Evolutionary conservation across 2,113 vertebrate species (phyloP).

Genomic region (human (Homo sapiens)): DNA sequence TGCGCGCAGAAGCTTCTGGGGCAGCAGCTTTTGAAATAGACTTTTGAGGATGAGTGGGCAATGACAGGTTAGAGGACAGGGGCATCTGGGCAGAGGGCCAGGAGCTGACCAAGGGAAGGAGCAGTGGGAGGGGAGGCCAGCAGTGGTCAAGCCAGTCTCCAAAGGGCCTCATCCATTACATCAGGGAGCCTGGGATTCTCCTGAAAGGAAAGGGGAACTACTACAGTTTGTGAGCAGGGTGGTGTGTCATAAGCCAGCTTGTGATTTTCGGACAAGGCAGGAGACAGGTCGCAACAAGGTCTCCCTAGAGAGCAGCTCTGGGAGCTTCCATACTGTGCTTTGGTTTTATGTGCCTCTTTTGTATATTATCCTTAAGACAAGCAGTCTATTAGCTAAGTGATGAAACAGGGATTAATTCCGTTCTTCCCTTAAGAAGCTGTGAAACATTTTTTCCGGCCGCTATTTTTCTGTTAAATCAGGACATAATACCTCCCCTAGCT

Average conservation of each 20-base stretch:
- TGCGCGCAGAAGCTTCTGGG: background rate
- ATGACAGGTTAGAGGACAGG: background rate
- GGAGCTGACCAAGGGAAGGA: background rate
- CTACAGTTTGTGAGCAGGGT: background rate
- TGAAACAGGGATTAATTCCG: background rate
- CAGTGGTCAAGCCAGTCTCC: fast-evolving
- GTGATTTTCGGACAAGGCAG: background rate
- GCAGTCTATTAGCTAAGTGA: background rate
- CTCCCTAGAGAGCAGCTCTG: background rate
- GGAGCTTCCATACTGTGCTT: background rate
- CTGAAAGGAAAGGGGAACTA: background rate
- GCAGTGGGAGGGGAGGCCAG: background rate
- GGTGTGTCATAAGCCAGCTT: background rate
- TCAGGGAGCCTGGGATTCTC: background rate
- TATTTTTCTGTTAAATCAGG: background rate
- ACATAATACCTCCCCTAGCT: background rate
- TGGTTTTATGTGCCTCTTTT: background rate
- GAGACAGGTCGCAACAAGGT: background rate
- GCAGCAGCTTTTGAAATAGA: background rate
- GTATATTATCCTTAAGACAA: background rate
- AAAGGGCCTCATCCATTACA: background rate
- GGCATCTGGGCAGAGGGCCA: background rate
- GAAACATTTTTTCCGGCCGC: background rate
- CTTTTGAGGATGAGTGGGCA: background rate
- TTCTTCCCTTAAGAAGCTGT: background rate